These are phyloP conservation scores for Antrozous pallidus DNA, from an alignment of 2,797 vertebrate species.

Conservation along the genomic window DNA sequence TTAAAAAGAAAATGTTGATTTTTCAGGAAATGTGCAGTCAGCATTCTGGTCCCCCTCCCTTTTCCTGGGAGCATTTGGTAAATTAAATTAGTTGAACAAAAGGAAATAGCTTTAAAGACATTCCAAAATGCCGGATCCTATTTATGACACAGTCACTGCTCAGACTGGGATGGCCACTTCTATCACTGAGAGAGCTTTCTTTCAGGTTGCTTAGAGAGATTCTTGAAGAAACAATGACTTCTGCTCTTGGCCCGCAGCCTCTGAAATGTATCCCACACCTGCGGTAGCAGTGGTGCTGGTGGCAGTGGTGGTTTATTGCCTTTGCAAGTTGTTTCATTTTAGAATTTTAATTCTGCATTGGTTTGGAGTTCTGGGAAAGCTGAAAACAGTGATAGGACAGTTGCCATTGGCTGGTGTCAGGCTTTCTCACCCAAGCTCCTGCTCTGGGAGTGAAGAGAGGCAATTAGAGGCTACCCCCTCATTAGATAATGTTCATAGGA, in stretches of 20 bases:
- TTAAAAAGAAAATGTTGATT: slow-evolving; percentile 61
- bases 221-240: neutral
- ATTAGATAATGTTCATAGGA: neutral
- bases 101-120: slow-evolving; percentile 69
- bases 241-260: neutral
- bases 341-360: neutral
- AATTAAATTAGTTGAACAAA: slow-evolving; percentile 77
- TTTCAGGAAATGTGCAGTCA: slow-evolving; percentile 70
- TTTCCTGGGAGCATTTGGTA: slow-evolving; percentile 73
- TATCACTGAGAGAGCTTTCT: neutral
- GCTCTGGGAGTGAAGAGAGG: neutral
- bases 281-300: neutral
- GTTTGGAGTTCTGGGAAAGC: neutral
- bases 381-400: neutral
- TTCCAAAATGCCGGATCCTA: slow-evolving; percentile 62
- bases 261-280: neutral
- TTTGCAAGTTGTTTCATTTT: neutral
- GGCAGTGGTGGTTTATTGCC: no score
- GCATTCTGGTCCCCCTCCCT: slow-evolving; percentile 58
- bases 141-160: slow-evolving; percentile 56
- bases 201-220: neutral
- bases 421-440: neutral
- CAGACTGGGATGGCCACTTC: neutral
- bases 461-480: neutral
- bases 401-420: neutral